These are phyloP conservation scores for Drosophila monieri DNA, from an alignment of 2,888 invertebrate species.

Conservation along the genomic window DNA sequence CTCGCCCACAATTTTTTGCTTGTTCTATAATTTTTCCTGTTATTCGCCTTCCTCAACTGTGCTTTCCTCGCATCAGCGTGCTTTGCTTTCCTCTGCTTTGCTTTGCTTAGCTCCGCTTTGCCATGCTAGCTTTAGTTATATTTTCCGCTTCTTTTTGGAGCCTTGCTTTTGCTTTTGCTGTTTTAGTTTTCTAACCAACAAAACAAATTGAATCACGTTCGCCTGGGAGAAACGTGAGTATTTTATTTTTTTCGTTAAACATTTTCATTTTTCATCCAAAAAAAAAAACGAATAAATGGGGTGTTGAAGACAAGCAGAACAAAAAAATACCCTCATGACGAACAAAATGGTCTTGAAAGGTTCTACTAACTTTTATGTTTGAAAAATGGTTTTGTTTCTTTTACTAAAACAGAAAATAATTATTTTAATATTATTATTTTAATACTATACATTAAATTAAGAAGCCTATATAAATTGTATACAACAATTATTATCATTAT, in stretches of 20 bases:
- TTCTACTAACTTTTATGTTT: not conserved
- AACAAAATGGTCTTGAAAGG: not conserved
- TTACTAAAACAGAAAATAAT: no score
- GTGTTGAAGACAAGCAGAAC: slow-evolving; percentile 2
- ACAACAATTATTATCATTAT: no score
- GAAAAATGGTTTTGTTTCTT: no score
- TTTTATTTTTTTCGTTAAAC: slow-evolving; percentile 79
- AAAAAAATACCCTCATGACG: slow-evolving; percentile 12
- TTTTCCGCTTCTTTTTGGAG: slow-evolving; percentile 36
- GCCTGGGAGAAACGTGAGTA: slow-evolving; percentile 78
- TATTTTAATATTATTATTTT: no score
- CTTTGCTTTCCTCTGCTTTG: slow-evolving; percentile 15
- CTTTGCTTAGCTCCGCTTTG: slow-evolving; percentile 28
- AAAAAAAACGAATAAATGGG: slow-evolving; percentile 31
- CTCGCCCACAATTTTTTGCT: slow-evolving; percentile 23
- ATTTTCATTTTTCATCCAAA: slow-evolving; percentile 70
- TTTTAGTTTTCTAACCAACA: slow-evolving; percentile 79
- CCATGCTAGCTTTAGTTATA: slow-evolving; percentile 57
- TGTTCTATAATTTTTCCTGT: slow-evolving; percentile 67
- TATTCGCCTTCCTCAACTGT: slow-evolving; percentile 54
- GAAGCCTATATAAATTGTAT: no score
- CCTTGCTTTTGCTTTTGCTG: slow-evolving; percentile 51
- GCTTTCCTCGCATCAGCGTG: slow-evolving; percentile 28
- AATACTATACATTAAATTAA: no score
- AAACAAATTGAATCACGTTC: slow-evolving; percentile 82